phyloP scores from a whole-genome alignment of 35 echinoderm and acorn worm species.

The Apostichopus californicus region DNA sequence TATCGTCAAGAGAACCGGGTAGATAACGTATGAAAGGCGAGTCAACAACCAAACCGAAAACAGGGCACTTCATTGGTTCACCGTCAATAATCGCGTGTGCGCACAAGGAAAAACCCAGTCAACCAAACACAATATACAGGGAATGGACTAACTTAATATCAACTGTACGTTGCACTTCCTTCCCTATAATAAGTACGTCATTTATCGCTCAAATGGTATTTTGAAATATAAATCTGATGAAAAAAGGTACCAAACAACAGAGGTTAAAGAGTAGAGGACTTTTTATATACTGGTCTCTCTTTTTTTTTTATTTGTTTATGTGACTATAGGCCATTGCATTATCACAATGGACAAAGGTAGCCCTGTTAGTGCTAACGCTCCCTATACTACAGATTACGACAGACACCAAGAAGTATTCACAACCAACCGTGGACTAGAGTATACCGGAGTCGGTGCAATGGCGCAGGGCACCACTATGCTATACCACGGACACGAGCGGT shows the following conservation, averaged over 20 bases:
- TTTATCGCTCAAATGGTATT: conserved; percentile 45
- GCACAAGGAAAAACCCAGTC: conserved; percentile 1
- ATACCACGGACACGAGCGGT: conserved; percentile 52
- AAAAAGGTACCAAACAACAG: neutral
- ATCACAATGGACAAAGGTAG: conserved; percentile 65
- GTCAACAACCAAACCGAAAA: conserved; percentile 29
- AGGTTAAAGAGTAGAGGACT: conserved; percentile 24
- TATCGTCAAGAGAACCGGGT: conserved; percentile 30
- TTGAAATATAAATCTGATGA: conserved; percentile 39
- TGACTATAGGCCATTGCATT: conserved; percentile 51
- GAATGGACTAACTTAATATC: conserved; percentile 21
- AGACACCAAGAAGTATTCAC: conserved; percentile 40
- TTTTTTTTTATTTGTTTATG: conserved; percentile 31
- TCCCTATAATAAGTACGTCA: conserved; percentile 40
- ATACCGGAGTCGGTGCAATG: conserved; percentile 38
- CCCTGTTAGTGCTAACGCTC: conserved; percentile 45
- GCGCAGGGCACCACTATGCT: conserved; percentile 37
- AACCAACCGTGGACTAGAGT: conserved; percentile 35
- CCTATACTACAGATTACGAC: conserved; percentile 50
- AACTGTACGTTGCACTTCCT: conserved; percentile 24
- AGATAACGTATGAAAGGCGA: conserved; percentile 21
- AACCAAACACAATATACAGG: conserved; percentile 1
- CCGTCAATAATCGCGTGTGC: conserved; percentile 45
- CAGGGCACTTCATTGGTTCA: conserved; percentile 41
- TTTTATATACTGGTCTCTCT: neutral